Evolutionary conservation across 2,888 invertebrate genomes (phyloP), one percentile per base, ranked within the genome.

Genomic region (Eledone cirrhosa): DNA sequence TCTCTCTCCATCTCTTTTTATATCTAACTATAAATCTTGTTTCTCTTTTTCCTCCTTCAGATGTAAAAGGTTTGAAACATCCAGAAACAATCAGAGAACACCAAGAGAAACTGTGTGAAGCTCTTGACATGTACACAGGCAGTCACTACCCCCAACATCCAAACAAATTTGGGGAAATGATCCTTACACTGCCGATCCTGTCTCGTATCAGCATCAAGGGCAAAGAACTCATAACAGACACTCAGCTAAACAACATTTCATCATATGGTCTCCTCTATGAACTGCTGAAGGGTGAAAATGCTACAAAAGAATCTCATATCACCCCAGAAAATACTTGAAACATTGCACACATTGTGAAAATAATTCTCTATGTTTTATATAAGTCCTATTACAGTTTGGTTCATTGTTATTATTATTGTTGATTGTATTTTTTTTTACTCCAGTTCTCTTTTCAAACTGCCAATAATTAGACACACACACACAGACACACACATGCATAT

Each of bases 241-340:
- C 94, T 85, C 95, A 96, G 91, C 96, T 97, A 85, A 96, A 96
- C 81, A 96, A 96, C 88, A 95, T 95, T 80, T 94, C 95, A 81
- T 95, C 95, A 89, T 98, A 97, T 93, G 97, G 98, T 91, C 93
- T 98, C 87, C 93, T 98, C 84, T 97, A 98, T 95, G 98, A 98
- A 92, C 93, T 98, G 80, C 92, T 98, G n/a, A 87, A 87, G 78
- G 88, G 88, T 19, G 88, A 88, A 76, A 87, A 86, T 79, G 86
- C 81, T 22, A 81, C 80, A 14, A 83, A 83, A 69, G 83, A 82
- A 16, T n/a, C 75, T 13, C 79, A 59, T 41, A 33, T 5, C 72
- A 72, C 41, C n/a, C 72, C 27, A 41, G 41, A 72, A 27, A n/a
- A 22, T 29, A 72, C 22, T 27, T 19, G n/a, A 65, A n/a, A 16